These are phyloP conservation scores for Rallus limicola DNA, from an alignment of 2,113 vertebrate species.

Conservation along the genomic window DNA sequence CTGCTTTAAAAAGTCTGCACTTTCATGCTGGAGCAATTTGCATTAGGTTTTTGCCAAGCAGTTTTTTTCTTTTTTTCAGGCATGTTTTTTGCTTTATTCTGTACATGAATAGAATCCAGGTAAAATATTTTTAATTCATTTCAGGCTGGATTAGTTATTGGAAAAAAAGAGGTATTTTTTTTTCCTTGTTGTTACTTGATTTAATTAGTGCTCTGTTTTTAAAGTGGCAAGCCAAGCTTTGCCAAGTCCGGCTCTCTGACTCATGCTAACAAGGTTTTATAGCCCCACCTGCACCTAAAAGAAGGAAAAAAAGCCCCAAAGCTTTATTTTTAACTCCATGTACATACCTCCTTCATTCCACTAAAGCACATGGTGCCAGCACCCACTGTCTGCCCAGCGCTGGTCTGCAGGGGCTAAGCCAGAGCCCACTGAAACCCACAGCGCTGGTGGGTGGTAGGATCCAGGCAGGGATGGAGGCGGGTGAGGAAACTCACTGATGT, in stretches of 20 bases:
- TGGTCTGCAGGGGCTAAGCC: neutral
- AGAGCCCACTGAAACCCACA: neutral
- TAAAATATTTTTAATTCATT: slow-evolving; percentile 82
- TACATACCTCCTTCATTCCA: neutral
- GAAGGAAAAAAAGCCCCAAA: slow-evolving; percentile 63
- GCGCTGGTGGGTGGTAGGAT: fast-evolving
- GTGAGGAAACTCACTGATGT: neutral
- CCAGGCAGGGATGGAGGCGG: neutral
- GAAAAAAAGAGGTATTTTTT: slow-evolving; percentile 61
- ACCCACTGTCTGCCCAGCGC: neutral
- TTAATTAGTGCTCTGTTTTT: slow-evolving; percentile 74
- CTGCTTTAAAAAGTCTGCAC: slow-evolving; percentile 6
- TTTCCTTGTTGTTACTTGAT: slow-evolving; percentile 69
- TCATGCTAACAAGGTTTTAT: slow-evolving; percentile 74
- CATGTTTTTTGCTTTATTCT: slow-evolving; percentile 61
- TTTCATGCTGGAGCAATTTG: slow-evolving; percentile 41
- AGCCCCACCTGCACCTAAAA: slow-evolving; percentile 70
- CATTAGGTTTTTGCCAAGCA: slow-evolving; percentile 26
- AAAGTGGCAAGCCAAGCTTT: slow-evolving; percentile 55
- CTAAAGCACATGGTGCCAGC: slow-evolving; percentile 27
- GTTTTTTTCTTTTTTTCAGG: neutral
- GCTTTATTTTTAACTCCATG: slow-evolving; percentile 66
- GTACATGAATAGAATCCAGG: slow-evolving; percentile 68
- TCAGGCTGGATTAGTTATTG: slow-evolving; percentile 73
- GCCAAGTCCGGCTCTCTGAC: slow-evolving; percentile 68